Conservation (phyloP, 2,797 vertebrate genomes). For the Netta rufina region DNA sequence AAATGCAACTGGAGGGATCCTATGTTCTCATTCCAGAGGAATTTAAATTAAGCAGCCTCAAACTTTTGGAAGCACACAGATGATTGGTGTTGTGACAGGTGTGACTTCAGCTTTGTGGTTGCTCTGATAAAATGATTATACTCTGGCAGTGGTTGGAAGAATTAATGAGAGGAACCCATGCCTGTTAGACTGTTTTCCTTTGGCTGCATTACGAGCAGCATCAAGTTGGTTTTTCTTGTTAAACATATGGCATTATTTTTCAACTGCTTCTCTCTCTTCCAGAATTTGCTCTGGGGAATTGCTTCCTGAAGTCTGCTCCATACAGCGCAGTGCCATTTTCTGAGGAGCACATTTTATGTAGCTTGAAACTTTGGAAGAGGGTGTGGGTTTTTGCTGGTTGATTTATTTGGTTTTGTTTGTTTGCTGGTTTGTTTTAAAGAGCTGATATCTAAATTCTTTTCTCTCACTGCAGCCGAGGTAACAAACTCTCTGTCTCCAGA, state of each 20-base stretch:
- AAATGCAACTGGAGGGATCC: conserved; percentile 1
- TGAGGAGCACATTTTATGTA: neutral
- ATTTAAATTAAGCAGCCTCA: conserved; percentile 29
- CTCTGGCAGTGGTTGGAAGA: neutral
- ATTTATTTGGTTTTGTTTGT: neutral
- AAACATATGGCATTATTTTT: neutral
- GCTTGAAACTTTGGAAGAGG: neutral
- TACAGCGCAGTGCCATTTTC: neutral
- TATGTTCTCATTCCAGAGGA: conserved; percentile 62
- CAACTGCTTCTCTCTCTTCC: neutral
- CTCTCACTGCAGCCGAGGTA: neutral
- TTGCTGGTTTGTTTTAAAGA: neutral
- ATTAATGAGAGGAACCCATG: neutral
- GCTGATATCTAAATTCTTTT: neutral
- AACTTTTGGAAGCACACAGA: neutral
- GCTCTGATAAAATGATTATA: conserved; percentile 46
- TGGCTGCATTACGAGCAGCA: neutral
- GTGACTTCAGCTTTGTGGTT: conserved; percentile 26
- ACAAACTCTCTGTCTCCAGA: neutral
- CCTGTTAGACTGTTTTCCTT: neutral
- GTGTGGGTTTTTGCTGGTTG: neutral
- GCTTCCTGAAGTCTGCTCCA: neutral
- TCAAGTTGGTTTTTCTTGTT: neutral
- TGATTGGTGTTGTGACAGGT: conserved; percentile 68
- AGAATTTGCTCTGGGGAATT: neutral